A percentile compares a stretch with the other conserved stretches of the same genome.
Evolutionary conservation across 1,140 invertebrate species (phyloP).

Genomic region (Bombus impatiens): DNA sequence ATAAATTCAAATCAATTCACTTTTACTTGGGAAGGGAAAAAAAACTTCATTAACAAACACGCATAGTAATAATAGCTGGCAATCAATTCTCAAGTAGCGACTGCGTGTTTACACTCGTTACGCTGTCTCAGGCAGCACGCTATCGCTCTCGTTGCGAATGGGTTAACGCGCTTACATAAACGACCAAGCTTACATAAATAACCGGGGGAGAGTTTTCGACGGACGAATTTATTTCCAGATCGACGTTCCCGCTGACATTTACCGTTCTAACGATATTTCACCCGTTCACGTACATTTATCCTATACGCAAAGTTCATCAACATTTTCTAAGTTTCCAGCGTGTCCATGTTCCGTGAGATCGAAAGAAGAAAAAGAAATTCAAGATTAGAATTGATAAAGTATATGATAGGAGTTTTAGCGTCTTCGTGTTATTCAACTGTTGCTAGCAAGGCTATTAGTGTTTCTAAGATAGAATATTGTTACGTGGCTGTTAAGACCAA

Average conservation of each 20-base stretch:
- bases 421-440: not conserved
- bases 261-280: slow-evolving; percentile 10
- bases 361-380: no score
- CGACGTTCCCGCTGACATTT: slow-evolving; percentile 23
- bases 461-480: slow-evolving; percentile 6
- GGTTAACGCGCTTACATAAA: not conserved
- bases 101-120: no score
- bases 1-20: no score
- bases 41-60: no score
- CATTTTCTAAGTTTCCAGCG: not conserved
- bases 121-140: no score
- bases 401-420: no score
- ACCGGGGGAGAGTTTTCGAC: not conserved
- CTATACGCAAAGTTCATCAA: not conserved
- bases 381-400: no score
- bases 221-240: slow-evolving; percentile 10
- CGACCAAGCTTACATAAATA: slow-evolving; percentile 17
- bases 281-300: no score
- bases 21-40: no score
- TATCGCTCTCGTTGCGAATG: no score
- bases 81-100: no score
- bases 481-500: slow-evolving; percentile 6
- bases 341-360: not conserved
- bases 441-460: not conserved
- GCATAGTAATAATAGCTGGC: no score